Evolutionary conservation across 2,113 vertebrate genomes (phyloP).

Genomic region (Pimephales promelas): DNA sequence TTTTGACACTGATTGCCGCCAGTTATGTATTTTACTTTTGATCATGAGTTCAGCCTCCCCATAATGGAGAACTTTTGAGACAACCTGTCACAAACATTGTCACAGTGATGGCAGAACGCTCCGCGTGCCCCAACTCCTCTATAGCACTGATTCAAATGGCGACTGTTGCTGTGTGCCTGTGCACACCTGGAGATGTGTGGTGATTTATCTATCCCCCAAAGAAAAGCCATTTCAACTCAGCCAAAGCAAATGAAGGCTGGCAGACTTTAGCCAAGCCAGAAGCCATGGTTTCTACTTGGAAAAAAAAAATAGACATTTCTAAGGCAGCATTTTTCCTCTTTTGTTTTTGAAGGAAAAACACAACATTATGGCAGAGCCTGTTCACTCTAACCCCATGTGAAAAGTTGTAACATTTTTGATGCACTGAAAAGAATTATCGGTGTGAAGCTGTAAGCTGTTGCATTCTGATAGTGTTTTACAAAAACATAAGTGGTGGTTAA

Average conservation of each 20-base stretch:
- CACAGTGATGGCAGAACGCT: not conserved
- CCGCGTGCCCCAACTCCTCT: not conserved
- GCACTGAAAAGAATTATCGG: conserved; percentile 10
- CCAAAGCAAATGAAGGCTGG: conserved; percentile 62
- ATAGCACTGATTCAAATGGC: conserved; percentile 28
- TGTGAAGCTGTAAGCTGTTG: conserved; percentile 34
- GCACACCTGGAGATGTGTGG: conserved; percentile 57
- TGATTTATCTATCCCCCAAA: conserved; percentile 61
- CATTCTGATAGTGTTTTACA: not conserved
- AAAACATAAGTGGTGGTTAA: not conserved
- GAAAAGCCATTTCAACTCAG: conserved; percentile 61
- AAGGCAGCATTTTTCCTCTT: conserved; percentile 35
- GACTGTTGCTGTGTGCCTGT: conserved; percentile 35
- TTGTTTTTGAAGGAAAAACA: conserved; percentile 23
- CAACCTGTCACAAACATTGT: conserved; percentile 26
- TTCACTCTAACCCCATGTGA: conserved; percentile 39
- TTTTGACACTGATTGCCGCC: not conserved
- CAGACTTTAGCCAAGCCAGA: conserved; percentile 61
- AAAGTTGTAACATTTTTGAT: conserved; percentile 52
- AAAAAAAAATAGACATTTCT: conserved; percentile 50
- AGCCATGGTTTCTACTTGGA: conserved; percentile 59
- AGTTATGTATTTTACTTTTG: conserved; percentile 7
- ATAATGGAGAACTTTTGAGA: conserved; percentile 23
- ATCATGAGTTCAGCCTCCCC: not conserved
- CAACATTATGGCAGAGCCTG: conserved; percentile 41